These are phyloP conservation scores for Aromia moschata DNA, from an alignment of 2,888 invertebrate species.

Conservation along the genomic window DNA sequence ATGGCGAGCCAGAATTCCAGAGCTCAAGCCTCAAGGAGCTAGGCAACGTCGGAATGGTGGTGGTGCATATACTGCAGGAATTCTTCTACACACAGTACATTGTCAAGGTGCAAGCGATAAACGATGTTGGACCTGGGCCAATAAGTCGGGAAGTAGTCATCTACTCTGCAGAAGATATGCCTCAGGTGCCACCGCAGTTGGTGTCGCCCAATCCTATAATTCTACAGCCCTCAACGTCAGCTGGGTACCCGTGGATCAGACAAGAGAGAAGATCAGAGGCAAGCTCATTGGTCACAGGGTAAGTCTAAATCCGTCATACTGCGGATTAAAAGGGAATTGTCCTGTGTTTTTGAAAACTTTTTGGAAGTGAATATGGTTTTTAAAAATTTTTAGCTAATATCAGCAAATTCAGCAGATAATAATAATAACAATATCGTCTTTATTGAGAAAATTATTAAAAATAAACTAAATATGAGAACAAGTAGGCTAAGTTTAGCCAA, in stretches of 20 bases:
- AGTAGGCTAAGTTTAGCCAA: too few relatives aligned
- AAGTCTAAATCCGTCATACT: conserved; percentile 52
- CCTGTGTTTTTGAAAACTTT: too few relatives aligned
- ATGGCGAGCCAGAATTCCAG: conserved; percentile 80
- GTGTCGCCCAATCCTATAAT: conserved; percentile 84
- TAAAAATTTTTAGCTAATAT: too few relatives aligned
- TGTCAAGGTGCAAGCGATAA: conserved; percentile 83
- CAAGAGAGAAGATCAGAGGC: conserved; percentile 85
- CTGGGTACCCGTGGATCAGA: conserved; percentile 88
- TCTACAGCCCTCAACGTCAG: conserved; percentile 92
- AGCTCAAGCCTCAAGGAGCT: conserved; percentile 73
- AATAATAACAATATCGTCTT: too few relatives aligned
- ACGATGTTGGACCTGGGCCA: conserved; percentile 84
- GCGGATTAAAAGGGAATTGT: too few relatives aligned
- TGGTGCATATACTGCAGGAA: conserved; percentile 77
- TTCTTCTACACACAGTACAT: conserved; percentile 86
- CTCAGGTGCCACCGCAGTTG: conserved; percentile 86
- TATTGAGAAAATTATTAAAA: too few relatives aligned
- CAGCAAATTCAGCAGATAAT: too few relatives aligned
- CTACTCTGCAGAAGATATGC: conserved; percentile 92
- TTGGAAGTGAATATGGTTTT: too few relatives aligned
- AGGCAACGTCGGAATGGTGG: conserved; percentile 81
- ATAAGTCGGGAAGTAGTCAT: conserved; percentile 78
- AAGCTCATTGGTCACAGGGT: conserved; percentile 91
- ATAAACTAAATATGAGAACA: too few relatives aligned